Evolutionary conservation across 2,797 vertebrate genomes (phyloP).

Genomic region (Microctenopoma stevenorrisi): DNA sequence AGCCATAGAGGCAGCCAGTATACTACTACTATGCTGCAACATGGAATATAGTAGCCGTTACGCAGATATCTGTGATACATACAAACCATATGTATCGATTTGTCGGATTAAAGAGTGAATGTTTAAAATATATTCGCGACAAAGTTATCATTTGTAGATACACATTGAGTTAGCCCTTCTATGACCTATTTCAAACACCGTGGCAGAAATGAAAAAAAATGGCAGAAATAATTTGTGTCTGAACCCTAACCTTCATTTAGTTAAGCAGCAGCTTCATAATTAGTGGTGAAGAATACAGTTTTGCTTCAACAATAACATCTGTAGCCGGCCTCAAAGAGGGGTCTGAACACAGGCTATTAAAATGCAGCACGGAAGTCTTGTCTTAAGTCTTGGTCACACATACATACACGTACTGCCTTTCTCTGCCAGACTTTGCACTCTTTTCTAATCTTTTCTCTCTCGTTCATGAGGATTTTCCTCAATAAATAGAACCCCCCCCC

Average conservation of each 20-base stretch:
- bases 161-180: background rate
- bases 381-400: constrained; percentile 61
- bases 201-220: constrained; percentile 27
- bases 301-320: constrained; percentile 48
- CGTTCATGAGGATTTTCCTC: constrained; percentile 64
- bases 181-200: constrained; percentile 30
- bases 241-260: constrained; percentile 44
- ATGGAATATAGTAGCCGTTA: constrained; percentile 20
- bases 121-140: background rate
- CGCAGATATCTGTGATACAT: constrained; percentile 43
- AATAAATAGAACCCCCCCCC: constrained; percentile 56
- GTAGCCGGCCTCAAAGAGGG: constrained; percentile 48
- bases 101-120: constrained; percentile 16
- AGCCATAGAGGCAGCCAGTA: background rate
- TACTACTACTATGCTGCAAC: constrained; percentile 4
- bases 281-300: constrained; percentile 32
- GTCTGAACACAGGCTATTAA: constrained; percentile 49
- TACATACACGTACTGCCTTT: constrained; percentile 42
- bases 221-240: constrained; percentile 46
- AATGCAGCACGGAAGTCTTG: constrained; percentile 51
- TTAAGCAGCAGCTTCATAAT: constrained; percentile 34
- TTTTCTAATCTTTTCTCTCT: constrained; percentile 65
- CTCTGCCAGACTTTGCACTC: constrained; percentile 51
- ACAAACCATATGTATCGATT: constrained; percentile 18
- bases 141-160: constrained; percentile 15